phyloP scores from a whole-genome alignment of 2,113 vertebrate genomes.

The Oncorhynchus masou region DNA sequence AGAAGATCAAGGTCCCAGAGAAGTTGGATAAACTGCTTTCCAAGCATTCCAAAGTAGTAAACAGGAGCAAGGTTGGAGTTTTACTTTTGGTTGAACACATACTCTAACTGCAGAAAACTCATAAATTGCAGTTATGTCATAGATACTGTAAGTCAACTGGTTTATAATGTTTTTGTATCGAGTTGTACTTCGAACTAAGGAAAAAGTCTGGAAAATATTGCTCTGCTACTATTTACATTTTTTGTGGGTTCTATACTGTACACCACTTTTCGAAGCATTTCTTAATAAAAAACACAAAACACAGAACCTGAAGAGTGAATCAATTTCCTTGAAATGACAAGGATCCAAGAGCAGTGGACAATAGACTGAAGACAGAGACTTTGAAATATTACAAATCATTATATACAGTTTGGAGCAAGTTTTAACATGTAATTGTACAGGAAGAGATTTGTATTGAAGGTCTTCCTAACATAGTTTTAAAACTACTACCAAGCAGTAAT shows the following conservation, averaged over 20 bases:
- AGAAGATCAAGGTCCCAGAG: background rate
- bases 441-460: background rate
- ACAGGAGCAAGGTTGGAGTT: background rate
- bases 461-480: background rate
- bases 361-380: background rate
- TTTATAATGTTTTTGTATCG: background rate
- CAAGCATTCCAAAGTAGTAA: background rate
- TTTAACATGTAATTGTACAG: background rate
- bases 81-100: background rate
- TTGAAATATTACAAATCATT: background rate
- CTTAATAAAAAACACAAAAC: background rate
- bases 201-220: background rate
- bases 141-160: background rate
- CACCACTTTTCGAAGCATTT: background rate
- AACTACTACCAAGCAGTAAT: background rate
- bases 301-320: background rate
- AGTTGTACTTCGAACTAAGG: background rate
- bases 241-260: slow-evolving; percentile 15
- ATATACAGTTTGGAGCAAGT: background rate
- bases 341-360: background rate
- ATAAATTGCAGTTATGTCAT: too few species aligned
- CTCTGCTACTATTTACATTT: slow-evolving; percentile 41
- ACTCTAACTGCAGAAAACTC: background rate
- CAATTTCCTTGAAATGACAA: background rate
- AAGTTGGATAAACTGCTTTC: background rate